These are phyloP conservation scores for Drosophila limbata DNA, from an alignment of 2,888 invertebrate genomes.

Conservation along the genomic window DNA sequence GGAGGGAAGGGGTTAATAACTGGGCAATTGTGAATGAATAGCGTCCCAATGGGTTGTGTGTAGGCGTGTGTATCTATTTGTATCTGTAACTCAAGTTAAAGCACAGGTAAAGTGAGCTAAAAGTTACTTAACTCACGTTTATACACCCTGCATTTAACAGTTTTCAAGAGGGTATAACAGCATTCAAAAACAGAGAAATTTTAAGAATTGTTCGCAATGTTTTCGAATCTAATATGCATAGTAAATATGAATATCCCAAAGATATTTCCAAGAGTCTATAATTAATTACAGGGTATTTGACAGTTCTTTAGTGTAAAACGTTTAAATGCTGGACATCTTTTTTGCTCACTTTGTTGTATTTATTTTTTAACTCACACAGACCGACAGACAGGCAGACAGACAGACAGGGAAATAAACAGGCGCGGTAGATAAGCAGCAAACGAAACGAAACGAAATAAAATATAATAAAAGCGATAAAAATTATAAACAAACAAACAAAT, in stretches of 20 bases:
- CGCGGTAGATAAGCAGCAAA: slow-evolving; percentile 34
- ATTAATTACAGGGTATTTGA: slow-evolving; percentile 1
- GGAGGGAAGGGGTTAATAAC: slow-evolving; percentile 23
- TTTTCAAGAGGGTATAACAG: background rate
- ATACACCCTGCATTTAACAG: slow-evolving; percentile 7
- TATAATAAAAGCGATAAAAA: slow-evolving; percentile 42
- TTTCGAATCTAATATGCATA: background rate
- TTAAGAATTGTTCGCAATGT: background rate
- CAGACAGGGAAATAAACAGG: slow-evolving; percentile 22
- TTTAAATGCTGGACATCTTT: background rate
- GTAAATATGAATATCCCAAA: background rate
- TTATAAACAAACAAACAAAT: slow-evolving; percentile 46
- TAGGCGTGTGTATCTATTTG: slow-evolving; percentile 13
- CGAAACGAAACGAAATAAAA: slow-evolving; percentile 21
- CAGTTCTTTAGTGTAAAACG: background rate
- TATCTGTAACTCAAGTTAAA: slow-evolving; percentile 35
- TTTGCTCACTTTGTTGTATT: slow-evolving; percentile 23
- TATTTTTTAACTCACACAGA: slow-evolving; percentile 13
- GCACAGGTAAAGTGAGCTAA: slow-evolving; percentile 38
- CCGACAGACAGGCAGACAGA: slow-evolving; percentile 5
- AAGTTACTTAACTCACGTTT: slow-evolving; percentile 73
- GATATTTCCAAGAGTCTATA: background rate
- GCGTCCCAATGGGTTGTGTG: background rate
- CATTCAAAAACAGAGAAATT: background rate
- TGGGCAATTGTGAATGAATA: slow-evolving; percentile 55